These are phyloP conservation scores for Drosophila nigrodunni DNA, from an alignment of 1,140 invertebrate genomes.

Conservation along the genomic window DNA sequence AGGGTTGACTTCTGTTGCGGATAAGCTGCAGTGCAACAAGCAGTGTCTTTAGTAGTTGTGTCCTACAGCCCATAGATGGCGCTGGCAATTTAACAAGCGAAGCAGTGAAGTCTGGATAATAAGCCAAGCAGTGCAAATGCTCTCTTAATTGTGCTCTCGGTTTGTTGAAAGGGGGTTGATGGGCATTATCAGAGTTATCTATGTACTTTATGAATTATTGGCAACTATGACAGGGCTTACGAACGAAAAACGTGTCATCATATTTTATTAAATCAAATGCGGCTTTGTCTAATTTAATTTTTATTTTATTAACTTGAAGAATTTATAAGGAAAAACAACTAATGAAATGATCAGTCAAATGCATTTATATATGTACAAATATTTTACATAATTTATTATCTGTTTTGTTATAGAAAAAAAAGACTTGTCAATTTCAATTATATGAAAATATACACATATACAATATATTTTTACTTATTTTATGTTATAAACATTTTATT, in stretches of 20 bases:
- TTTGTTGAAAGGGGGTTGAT: conserved; percentile 26
- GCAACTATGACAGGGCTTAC: not conserved
- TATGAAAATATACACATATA: no score
- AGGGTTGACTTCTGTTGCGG: conserved; percentile 36
- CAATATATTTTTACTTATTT: no score
- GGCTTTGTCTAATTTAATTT: not conserved
- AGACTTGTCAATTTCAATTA: no score
- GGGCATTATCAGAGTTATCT: conserved; percentile 1
- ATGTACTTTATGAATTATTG: conserved; percentile 14
- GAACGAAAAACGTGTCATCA: not conserved
- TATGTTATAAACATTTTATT: no score
- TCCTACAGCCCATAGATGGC: conserved; percentile 30
- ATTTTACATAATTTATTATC: no score
- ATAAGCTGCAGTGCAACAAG: conserved; percentile 31
- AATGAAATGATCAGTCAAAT: not conserved
- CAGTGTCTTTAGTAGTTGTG: not conserved
- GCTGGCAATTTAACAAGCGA: conserved; percentile 13
- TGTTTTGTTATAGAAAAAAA: no score
- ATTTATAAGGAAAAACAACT: no score
- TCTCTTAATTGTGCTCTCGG: conserved; percentile 34
- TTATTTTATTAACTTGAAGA: not conserved
- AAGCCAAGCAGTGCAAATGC: conserved; percentile 26
- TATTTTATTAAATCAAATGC: not conserved
- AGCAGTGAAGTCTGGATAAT: conserved; percentile 36
- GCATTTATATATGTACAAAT: no score